Base-by-base conservation (phyloP, 92 coral and sea anemone species). In the Hydrozoanthus gracilis region DNA sequence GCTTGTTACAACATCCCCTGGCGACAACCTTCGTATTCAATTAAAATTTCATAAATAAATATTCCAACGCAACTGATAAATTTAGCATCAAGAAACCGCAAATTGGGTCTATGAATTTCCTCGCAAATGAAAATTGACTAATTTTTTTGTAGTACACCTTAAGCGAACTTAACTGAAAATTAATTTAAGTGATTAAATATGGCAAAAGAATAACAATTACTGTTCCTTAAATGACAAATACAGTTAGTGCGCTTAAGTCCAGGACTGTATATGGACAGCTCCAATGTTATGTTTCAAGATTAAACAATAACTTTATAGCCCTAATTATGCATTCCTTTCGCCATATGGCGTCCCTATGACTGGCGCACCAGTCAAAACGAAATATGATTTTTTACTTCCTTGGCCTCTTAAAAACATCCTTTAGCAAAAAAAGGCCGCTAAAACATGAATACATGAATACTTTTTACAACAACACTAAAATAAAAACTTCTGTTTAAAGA, bases 321-420 rank as follows among this genome's bases (percentile, higher is more conserved):
- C 16, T 46, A 45, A 80, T 80, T 80, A 65, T 66, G 73, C 73
- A 80, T 80, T 65, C 62, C 64, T 80, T 20, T 66, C 85, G 17
- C 85, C 85, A 47, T 39, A 80, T 12, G 85, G 85, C 85, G 85
- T 80, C 75, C 66, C 85, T 48, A 65, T 35, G 75, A 66, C 85
- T 80, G 52, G 73, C 50, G 35, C 18, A 7, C 64, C 66, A 80
- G 39, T 80, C 75, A 52, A 80, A 65, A 61, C 65, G 69, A 65
- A 80, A 66, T 45, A 56, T 9, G 18, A 11, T 46, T 44, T 49
- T 7, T 6, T 27, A 17, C 46, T 80, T 66, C n/a, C 56, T 46
- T 65, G 47, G 35, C 47, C 45, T 27, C 13, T 47, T 4, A 0
- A 54, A 44, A 60, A 7, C 44, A 18, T 39, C 11, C 44, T 46